Evolutionary conservation across 2,797 vertebrate species (phyloP).

Genomic region (Sebastes nivosus): DNA sequence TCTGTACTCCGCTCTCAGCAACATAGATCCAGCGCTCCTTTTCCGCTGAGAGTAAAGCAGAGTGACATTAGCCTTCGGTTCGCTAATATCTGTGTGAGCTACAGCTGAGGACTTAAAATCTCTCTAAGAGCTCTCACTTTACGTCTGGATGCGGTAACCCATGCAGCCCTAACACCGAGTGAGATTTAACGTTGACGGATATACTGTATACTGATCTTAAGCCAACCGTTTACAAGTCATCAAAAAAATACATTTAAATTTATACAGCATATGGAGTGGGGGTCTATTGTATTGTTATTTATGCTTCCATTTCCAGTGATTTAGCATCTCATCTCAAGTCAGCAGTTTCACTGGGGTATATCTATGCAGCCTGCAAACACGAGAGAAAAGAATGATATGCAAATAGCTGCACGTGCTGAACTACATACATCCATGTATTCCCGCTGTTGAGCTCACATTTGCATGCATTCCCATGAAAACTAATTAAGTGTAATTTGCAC

Average conservation of each 20-base stretch:
- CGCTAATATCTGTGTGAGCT: constrained; percentile 25
- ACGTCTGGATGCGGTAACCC: not conserved
- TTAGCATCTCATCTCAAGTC: constrained; percentile 56
- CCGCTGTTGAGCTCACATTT: constrained; percentile 9
- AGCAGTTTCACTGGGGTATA: constrained; percentile 44
- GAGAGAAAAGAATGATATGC: constrained; percentile 7
- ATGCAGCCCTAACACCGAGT: not conserved
- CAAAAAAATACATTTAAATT: constrained; percentile 51
- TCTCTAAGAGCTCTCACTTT: not conserved
- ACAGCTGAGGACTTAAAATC: constrained; percentile 23
- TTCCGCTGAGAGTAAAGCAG: not conserved
- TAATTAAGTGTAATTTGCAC: constrained; percentile 36
- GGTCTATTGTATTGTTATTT: constrained; percentile 48
- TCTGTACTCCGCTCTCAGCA: not conserved
- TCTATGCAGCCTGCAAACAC: constrained; percentile 27
- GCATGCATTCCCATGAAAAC: constrained; percentile 20
- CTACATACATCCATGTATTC: not conserved
- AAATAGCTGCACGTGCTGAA: not conserved
- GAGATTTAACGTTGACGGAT: constrained; percentile 42
- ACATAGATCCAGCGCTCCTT: not conserved
- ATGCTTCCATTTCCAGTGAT: constrained; percentile 57
- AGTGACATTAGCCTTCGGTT: constrained; percentile 4
- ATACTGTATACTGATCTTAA: constrained; percentile 28
- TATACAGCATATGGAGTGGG: constrained; percentile 38
- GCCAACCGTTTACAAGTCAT: constrained; percentile 50